Base-by-base conservation (phyloP, 2,888 invertebrate species). In the Aphidoletes aphidimyza region DNA sequence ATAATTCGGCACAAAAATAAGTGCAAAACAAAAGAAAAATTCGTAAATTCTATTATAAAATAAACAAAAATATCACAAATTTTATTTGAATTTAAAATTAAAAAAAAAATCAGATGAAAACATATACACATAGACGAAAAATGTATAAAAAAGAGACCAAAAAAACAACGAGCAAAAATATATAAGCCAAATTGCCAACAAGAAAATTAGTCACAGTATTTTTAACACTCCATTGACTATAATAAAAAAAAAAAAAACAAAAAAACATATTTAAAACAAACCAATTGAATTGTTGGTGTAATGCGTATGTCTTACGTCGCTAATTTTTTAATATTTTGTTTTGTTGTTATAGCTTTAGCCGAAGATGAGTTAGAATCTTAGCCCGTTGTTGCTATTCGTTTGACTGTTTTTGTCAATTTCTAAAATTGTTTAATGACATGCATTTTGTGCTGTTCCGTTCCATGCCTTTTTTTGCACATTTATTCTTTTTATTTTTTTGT, bases 31-130 rank as follows among this genome's bases (percentile, higher is more conserved):
- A n/a, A n/a, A n/a, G 26, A 69, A 69, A 14, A 69, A 69, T 30
- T 26, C 6, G 14, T 69, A 17, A 69, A 69, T 30, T 69, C 5
- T 19, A 54, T 54, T 19, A 54, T 54, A 22, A 22, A 26, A 2
- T 3, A 69, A 30, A 34, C 9, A 30, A 69, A 69, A 69, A 69
- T 69, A 69, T 69, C 69, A 69, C 69, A 69, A 26, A 69, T 69
- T 69, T 69, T 69, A 34, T 69, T 30, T 6, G 6, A 54, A 54
- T 6, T 42, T 42, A 42, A 54, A 54, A 22, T 17, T 6, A 26
- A 54, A 26, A 8, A 54, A 5, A 26, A 54, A 54, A 54, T 54
- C 11, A 42, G 42, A 49, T 8, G 49, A 11, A 49, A 49, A 11
- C 49, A 49, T 47, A 47, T 47, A 47, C 19, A 19, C 19, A 47